Evolutionary conservation across 2,113 vertebrate genomes (phyloP).

Genomic region (rabbit (Oryctolagus cuniculus)): mOryCun1.1 NC_091436.1:90555501-90556000

Average conservation of each 20-base stretch:
- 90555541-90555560: background rate
- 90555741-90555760: slow-evolving; percentile 1
- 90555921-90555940: background rate
- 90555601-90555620: background rate
- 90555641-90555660: background rate
- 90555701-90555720: background rate
- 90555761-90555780: background rate
- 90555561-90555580: background rate
- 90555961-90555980: background rate
- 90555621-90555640: background rate
- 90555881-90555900: background rate
- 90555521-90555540: background rate
- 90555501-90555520: background rate
- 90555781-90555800: background rate
- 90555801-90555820: background rate
- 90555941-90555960: background rate
- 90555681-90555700: background rate
- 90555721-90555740: background rate
- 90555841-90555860: background rate
- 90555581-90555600: background rate
- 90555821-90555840: background rate
- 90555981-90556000: background rate
- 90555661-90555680: background rate
- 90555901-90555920: background rate
- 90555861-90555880: background rate